Percentiles rank a stretch among this genome's conserved stretches.
Evolutionary conservation across 23 tunicate genomes (phyloP).

Genomic region (Ascidia mentula): DNA sequence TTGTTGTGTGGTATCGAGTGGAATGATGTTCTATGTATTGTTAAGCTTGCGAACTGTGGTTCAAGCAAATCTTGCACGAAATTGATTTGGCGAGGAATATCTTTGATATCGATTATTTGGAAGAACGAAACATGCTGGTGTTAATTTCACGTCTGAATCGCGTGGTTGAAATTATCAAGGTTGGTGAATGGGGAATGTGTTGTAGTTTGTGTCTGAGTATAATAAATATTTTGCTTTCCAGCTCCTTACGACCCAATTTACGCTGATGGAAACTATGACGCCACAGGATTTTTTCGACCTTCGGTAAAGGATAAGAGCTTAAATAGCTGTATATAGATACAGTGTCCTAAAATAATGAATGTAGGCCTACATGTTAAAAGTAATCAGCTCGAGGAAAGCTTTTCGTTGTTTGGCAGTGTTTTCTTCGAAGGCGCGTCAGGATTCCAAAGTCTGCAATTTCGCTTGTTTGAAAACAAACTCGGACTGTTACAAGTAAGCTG

Average conservation of each 20-base stretch:
- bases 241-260: conserved; percentile 65
- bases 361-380: too few relatives aligned
- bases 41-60: conserved; percentile 94
- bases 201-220: too few relatives aligned
- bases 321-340: neutral
- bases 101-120: conserved; percentile 55
- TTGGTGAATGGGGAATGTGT: too few relatives aligned
- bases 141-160: conserved; percentile 59
- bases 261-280: conserved; percentile 82
- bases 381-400: too few relatives aligned
- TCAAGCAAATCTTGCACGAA: conserved; percentile 80
- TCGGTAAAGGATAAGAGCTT: conserved; percentile 32
- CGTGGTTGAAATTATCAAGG: conserved; percentile 62
- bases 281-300: conserved; percentile 80
- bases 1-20: too few relatives aligned
- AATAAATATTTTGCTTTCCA: conserved; percentile 15
- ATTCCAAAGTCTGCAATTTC: conserved; percentile 87
- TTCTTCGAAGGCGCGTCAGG: conserved; percentile 64
- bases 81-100: conserved; percentile 52
- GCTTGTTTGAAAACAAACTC: conserved; percentile 64
- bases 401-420: conserved; percentile 15
- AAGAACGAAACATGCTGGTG: conserved; percentile 74
- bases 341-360: too few relatives aligned
- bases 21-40: too few relatives aligned
- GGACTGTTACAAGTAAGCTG: conserved; percentile 74